These are phyloP conservation scores for Mythimna ferrago DNA, from an alignment of 2,888 invertebrate species.

Conservation along the genomic window DNA sequence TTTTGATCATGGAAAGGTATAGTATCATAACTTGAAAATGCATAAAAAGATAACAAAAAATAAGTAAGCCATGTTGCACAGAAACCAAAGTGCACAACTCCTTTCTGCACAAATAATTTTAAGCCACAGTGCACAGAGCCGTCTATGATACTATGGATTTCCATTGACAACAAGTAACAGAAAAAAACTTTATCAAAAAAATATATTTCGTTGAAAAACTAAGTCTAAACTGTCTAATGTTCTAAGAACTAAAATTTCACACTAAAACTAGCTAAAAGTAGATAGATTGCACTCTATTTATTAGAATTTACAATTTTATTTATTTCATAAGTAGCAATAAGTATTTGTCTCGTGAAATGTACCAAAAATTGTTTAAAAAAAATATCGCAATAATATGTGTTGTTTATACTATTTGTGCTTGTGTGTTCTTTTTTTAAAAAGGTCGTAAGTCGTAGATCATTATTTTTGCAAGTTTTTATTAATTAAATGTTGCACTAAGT, in stretches of 20 bases:
- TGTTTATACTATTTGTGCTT: slow-evolving; percentile 38
- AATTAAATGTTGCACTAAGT: neutral
- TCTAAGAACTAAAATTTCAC: slow-evolving; percentile 70
- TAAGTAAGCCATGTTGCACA: slow-evolving; percentile 11
- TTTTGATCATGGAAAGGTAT: slow-evolving; percentile 35
- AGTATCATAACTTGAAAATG: slow-evolving; percentile 5
- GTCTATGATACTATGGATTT: slow-evolving; percentile 19
- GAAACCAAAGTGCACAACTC: neutral
- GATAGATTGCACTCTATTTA: slow-evolving; percentile 76
- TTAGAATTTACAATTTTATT: slow-evolving; percentile 67
- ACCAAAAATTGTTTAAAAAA: slow-evolving; percentile 49
- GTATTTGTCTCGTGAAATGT: slow-evolving; percentile 59
- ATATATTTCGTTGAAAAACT: slow-evolving; percentile 55
- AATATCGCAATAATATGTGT: slow-evolving; percentile 53
- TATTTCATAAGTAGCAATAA: slow-evolving; percentile 61
- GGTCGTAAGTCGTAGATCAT: slow-evolving; percentile 45
- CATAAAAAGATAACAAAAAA: neutral
- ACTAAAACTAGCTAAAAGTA: slow-evolving; percentile 74
- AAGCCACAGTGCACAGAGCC: neutral
- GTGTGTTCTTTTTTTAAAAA: slow-evolving; percentile 32
- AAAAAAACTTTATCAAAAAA: slow-evolving; percentile 29
- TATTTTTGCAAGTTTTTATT: slow-evolving; percentile 5
- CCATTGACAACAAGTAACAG: slow-evolving; percentile 26
- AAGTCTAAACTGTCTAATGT: slow-evolving; percentile 58
- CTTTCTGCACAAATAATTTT: slow-evolving; percentile 10